Conservation (phyloP, 2,888 invertebrate genomes). For the Leptinotarsa haldemani region DNA sequence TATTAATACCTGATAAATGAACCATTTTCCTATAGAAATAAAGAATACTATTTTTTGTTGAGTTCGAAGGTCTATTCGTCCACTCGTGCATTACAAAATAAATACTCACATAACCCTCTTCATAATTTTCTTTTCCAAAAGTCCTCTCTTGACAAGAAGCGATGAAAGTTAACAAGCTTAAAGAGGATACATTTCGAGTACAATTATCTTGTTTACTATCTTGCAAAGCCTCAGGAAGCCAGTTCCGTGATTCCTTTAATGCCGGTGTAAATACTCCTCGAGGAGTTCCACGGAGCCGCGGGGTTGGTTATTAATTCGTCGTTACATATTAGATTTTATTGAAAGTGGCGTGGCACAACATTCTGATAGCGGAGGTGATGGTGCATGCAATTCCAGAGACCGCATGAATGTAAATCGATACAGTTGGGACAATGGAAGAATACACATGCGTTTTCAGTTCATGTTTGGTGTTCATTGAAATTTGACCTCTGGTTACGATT, state of each 20-base stretch:
- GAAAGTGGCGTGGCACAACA: not conserved
- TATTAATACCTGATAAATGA: too few relatives aligned
- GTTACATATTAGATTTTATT: not conserved
- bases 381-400: not conserved
- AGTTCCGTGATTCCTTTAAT: not conserved
- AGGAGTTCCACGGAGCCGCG: not conserved
- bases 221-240: constrained; percentile 1
- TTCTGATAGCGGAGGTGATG: not conserved
- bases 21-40: too few relatives aligned
- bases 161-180: not conserved
- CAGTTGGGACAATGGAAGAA: too few relatives aligned
- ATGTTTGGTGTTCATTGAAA: too few relatives aligned
- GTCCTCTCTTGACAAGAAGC: not conserved
- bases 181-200: not conserved
- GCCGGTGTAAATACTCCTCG: not conserved
- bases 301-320: not conserved
- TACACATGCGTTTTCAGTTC: too few relatives aligned
- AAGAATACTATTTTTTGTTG: too few relatives aligned
- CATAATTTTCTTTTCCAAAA: not conserved
- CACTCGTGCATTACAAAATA: too few relatives aligned
- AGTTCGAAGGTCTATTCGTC: too few relatives aligned
- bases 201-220: not conserved
- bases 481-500: too few relatives aligned
- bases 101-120: too few relatives aligned
- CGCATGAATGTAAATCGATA: too few relatives aligned